Evolutionary conservation across 2,888 invertebrate genomes (phyloP), one percentile per base, ranked within the genome.

Genomic region (Hypomecis atomaria): DNA sequence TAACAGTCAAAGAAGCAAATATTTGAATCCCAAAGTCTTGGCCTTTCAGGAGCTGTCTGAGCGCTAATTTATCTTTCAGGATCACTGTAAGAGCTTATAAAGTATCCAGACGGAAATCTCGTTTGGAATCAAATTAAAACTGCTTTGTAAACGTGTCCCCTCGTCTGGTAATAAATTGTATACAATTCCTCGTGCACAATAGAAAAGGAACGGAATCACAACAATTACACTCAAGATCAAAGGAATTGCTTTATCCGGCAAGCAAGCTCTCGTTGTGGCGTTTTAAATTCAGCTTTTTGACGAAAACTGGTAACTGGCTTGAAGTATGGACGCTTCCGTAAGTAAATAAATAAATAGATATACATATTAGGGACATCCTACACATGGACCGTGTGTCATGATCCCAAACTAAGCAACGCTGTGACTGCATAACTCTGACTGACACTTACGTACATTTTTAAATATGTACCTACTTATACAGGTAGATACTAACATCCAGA

Each of bases 181-280:
- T 68, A 77, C 76, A 79, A 75, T 81, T 77, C 73, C 72, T 70
- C 48, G 67, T 67, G 71, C 59, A 73, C 65, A 71, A 67, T 70
- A 64, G 66, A 67, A 72, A 67, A 71, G 75, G 74, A 75, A 76
- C 71, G 79, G 76, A 79, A 81, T 78, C 71, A 74, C 74, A 75
- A 79, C 78, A 76, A 78, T 81, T 73, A 78, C 79, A 78, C 71
- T 75, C 59, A 53, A 66, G 75, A 76, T 79, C 72, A 75, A 78
- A 78, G 67, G 72, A 68, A 78, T 73, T 75, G 71, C 78, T 77
- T 73, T 67, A 71, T 71, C 65, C 71, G 55, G 68, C 65, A 42
- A 72, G 59, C 49, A 49, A 73, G 71, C 71, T 59, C 69, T 72
- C 67, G 73, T 77, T 77, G 75, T 72, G 70, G 13, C 66, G 65